These are phyloP conservation scores for Harpagifer antarcticus DNA, from an alignment of 2,797 vertebrate species.

Conservation along the genomic window DNA sequence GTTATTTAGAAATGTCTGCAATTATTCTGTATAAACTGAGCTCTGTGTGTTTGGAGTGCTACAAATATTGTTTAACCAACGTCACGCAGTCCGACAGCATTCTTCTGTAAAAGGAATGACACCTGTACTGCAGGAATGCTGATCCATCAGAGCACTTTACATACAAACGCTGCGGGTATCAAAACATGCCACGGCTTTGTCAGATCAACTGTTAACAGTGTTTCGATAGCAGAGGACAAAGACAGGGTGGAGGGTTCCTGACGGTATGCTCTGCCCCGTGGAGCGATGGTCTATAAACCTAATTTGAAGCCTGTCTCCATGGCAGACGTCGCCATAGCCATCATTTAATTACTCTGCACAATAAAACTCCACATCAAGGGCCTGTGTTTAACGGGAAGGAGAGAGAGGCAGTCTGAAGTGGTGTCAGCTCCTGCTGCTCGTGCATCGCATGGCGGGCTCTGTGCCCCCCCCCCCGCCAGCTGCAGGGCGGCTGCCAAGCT, in stretches of 20 bases:
- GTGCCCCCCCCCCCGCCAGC: constrained; percentile 52
- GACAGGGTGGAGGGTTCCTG: constrained; percentile 30
- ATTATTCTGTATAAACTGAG: not conserved
- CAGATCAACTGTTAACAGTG: constrained; percentile 21
- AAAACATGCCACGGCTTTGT: constrained; percentile 29
- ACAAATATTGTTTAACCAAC: not conserved
- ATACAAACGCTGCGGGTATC: not conserved
- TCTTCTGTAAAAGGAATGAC: constrained; percentile 15
- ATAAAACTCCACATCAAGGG: constrained; percentile 76
- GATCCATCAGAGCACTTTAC: not conserved
- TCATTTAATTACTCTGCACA: constrained; percentile 76
- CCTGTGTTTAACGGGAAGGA: constrained; percentile 57
- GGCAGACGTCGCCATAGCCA: constrained; percentile 55
- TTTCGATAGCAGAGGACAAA: constrained; percentile 36
- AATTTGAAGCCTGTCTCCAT: constrained; percentile 63
- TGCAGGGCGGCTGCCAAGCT: constrained; percentile 55
- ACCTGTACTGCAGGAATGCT: constrained; percentile 8
- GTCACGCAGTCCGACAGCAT: not conserved
- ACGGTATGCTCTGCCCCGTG: constrained; percentile 53
- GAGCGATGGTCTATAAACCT: constrained; percentile 66
- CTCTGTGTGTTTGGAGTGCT: not conserved
- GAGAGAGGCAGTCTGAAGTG: constrained; percentile 53
- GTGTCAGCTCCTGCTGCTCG: constrained; percentile 60
- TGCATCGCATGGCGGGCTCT: constrained; percentile 59
- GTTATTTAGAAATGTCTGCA: not conserved